Conservation (phyloP, 2,888 invertebrate genomes). For the Polymixis lichenea region DNA sequence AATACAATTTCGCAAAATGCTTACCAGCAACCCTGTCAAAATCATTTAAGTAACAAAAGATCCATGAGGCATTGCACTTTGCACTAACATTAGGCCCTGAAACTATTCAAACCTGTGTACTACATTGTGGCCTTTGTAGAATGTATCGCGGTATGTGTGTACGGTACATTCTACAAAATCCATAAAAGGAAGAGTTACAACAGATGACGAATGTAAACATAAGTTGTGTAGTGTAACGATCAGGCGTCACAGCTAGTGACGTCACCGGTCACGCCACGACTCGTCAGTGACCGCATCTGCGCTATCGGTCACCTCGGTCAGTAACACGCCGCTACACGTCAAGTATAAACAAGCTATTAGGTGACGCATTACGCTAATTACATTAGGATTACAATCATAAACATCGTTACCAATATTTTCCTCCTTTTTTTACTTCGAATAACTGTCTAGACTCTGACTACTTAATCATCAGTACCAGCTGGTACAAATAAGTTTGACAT, state of each 20-base stretch:
- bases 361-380: constrained; percentile 28
- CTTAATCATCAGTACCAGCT: background rate
- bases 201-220: background rate
- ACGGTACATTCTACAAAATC: background rate
- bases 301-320: constrained; percentile 34
- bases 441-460: background rate
- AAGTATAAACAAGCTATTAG: constrained; percentile 15
- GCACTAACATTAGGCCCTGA: background rate
- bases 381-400: background rate
- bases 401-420: background rate
- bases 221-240: background rate
- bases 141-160: background rate
- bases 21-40: background rate
- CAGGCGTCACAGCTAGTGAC: constrained; percentile 14
- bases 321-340: background rate
- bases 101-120: background rate
- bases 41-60: background rate
- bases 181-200: background rate
- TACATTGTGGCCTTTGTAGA: background rate
- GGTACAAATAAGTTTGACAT: background rate
- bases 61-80: background rate
- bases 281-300: background rate
- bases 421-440: background rate
- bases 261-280: constrained; percentile 34
- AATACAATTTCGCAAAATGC: background rate